Percentiles rank a stretch among this genome's conserved stretches.
Conservation (phyloP, 2,888 invertebrate genomes). For the Leptura quadrifasciata region DNA sequence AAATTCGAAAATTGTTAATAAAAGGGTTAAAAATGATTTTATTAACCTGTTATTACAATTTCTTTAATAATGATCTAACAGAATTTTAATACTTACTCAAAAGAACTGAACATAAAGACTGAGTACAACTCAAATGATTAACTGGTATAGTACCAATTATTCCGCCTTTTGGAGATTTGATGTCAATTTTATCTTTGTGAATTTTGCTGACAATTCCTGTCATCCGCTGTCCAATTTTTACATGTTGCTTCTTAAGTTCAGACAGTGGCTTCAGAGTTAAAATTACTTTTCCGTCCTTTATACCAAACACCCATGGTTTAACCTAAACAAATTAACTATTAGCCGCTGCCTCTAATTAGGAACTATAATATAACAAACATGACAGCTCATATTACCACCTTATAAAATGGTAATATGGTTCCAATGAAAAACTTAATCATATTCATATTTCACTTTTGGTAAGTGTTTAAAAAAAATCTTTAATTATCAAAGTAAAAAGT, state of each 20-base stretch:
- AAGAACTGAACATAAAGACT: slow-evolving; percentile 67
- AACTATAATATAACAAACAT: too few relatives aligned
- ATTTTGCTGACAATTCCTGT: slow-evolving; percentile 71
- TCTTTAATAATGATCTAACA: too few relatives aligned
- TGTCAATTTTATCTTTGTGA: slow-evolving; percentile 69
- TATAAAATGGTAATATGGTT: too few relatives aligned
- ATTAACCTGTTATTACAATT: too few relatives aligned
- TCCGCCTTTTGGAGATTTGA: slow-evolving; percentile 65
- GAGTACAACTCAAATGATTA: slow-evolving; percentile 68
- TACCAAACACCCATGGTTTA: slow-evolving; percentile 74
- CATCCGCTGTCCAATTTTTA: slow-evolving; percentile 72
- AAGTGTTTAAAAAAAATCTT: background rate
- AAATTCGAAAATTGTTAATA: too few relatives aligned
- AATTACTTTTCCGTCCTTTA: slow-evolving; percentile 71
- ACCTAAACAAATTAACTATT: slow-evolving; percentile 70
- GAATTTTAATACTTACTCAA: slow-evolving; percentile 59
- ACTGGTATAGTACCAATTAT: slow-evolving; percentile 71
- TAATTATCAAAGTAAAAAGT: too few relatives aligned
- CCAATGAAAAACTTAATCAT: background rate
- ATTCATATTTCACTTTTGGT: background rate
- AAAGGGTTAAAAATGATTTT: background rate
- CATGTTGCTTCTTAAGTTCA: slow-evolving; percentile 57
- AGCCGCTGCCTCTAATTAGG: too few relatives aligned
- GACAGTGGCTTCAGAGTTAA: slow-evolving; percentile 70
- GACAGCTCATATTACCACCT: too few relatives aligned